A percentile compares a stretch with the other conserved stretches of the same genome.
These are phyloP conservation scores for Galaxea fascicularis DNA, from an alignment of 92 coral and sea anemone species.

Conservation along the genomic window DNA sequence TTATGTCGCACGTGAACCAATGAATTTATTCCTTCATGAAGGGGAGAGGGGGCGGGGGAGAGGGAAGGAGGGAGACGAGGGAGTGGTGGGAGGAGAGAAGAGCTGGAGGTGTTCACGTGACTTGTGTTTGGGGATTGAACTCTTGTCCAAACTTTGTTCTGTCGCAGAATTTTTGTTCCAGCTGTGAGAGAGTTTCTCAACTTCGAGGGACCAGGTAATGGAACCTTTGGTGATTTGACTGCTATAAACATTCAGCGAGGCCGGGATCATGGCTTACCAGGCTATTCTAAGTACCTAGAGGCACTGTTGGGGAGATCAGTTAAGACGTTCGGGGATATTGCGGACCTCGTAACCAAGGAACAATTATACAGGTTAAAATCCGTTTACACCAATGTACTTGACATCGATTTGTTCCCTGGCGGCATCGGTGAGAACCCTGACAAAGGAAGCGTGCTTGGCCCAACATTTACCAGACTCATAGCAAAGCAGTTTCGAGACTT, in stretches of 20 bases:
- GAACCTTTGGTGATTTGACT: constrained; percentile 8
- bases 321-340: background rate
- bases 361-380: background rate
- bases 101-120: too few species aligned
- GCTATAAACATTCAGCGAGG: constrained; percentile 43
- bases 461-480: constrained; percentile 24
- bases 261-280: constrained; percentile 52
- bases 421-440: constrained; percentile 11
- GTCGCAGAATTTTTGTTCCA: background rate
- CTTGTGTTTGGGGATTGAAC: too few species aligned
- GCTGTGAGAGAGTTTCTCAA: constrained; percentile 24
- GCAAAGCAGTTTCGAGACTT: background rate
- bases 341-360: background rate
- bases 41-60: too few species aligned
- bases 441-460: constrained; percentile 2
- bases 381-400: background rate
- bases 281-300: constrained; percentile 40
- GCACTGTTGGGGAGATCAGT: background rate
- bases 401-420: constrained; percentile 35
- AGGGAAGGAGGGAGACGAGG: too few species aligned
- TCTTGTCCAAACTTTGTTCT: background rate
- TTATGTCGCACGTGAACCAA: too few species aligned
- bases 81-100: too few species aligned
- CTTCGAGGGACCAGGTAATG: constrained; percentile 24
- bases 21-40: too few species aligned